Conservation (phyloP, 2,888 invertebrate genomes). For the Drosophila subquinaria region DNA sequence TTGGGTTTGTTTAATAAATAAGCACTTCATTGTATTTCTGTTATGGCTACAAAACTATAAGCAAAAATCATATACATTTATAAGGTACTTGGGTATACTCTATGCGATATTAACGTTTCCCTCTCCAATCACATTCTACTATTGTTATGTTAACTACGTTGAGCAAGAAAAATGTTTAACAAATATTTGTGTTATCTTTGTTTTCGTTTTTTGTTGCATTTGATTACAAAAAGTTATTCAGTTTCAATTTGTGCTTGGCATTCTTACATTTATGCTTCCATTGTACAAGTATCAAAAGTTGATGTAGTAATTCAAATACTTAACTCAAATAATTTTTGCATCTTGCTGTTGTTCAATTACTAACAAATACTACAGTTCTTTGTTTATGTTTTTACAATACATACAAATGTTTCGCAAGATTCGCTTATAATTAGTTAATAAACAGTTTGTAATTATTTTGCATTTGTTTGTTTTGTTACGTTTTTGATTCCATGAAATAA, state of each 20-base stretch:
- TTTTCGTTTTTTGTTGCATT: slow-evolving; percentile 28
- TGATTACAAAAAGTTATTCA: slow-evolving; percentile 42
- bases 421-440: slow-evolving; percentile 78
- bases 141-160: slow-evolving; percentile 66
- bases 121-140: slow-evolving; percentile 34
- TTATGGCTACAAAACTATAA: slow-evolving; percentile 59
- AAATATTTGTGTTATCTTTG: slow-evolving; percentile 49
- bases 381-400: slow-evolving; percentile 52
- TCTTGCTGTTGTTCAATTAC: slow-evolving; percentile 45
- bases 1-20: slow-evolving; percentile 58
- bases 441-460: slow-evolving; percentile 49
- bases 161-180: slow-evolving; percentile 66
- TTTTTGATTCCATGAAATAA: slow-evolving; percentile 50
- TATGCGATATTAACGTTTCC: slow-evolving; percentile 56
- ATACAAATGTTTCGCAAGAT: slow-evolving; percentile 54
- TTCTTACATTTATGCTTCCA: slow-evolving; percentile 51
- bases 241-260: slow-evolving; percentile 64
- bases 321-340: slow-evolving; percentile 30
- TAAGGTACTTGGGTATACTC: slow-evolving; percentile 79
- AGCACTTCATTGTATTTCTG: slow-evolving; percentile 48
- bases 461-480: slow-evolving; percentile 15
- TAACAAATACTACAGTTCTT: slow-evolving; percentile 68
- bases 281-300: slow-evolving; percentile 66
- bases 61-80: slow-evolving; percentile 74
- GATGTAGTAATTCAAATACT: slow-evolving; percentile 42